Evolutionary conservation across 2,888 invertebrate species (phyloP), one percentile per base, ranked within the genome.

Genomic region (Lottia scabra): DNA sequence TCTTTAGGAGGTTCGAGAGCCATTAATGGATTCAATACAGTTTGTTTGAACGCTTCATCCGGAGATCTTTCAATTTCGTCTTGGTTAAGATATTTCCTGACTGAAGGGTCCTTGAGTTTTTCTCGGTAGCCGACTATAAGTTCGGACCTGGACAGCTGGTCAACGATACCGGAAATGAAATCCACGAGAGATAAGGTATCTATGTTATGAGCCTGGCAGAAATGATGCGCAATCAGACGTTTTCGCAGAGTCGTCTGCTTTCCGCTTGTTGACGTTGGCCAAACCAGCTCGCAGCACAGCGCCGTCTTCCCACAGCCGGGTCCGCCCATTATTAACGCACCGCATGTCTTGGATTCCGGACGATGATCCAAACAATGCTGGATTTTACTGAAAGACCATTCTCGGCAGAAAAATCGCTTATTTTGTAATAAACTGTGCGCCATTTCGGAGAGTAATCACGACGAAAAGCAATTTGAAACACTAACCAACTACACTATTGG

Each of bases 331-430:
- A 98, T 93, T 65, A 98, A 91, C 1, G 96, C 95, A 0, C 98
- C 98, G 83, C 95, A 95, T 0, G 95, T 94, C 89, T 96, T 87
- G 70, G 90, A 86, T 10, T 87, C 84, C 4, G 95, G 94, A 74
- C 97, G 91, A 90, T 96, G 96, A 86, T 98, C 97, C 82, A 98
- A 89, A 81, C 96, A 97, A 84, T 97, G 94, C 1, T 94, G 94
- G 46, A 98, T 92, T 90, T 98, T 98, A 90, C 96, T 95, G 84
- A 98, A 95, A 8, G 96, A 96, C 98, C 98, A 98, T 90, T 98
- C 98, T 12, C 98, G 93, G 87, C 96, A 95, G 91, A 94, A 95
- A 91, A 96, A 96, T 12, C 83, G 81, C 77, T 85, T 87, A 38
- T 83, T 84, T 75, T 84, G 81, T 67, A 88, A 76, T 69, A 88